Evolutionary conservation across 2,888 invertebrate species (phyloP).

Genomic region (Perizoma affinitatum): DNA sequence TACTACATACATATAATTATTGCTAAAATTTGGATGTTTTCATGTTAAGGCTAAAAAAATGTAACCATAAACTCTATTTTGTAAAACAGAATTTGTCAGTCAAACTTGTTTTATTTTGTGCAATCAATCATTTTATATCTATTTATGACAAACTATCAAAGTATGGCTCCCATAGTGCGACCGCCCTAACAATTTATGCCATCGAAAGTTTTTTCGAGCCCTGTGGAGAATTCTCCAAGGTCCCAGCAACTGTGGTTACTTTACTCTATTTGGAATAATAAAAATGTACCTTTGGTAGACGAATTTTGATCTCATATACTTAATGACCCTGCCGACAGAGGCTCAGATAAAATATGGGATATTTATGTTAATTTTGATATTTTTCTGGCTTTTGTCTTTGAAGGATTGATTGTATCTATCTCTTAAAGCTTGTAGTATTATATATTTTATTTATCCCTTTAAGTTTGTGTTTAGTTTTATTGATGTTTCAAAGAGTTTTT

Average conservation of each 20-base stretch:
- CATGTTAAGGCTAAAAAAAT: no score
- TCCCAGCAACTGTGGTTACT: slow-evolving; percentile 21
- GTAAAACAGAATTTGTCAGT: no score
- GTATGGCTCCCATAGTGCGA: slow-evolving; percentile 9
- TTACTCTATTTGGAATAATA: slow-evolving; percentile 29
- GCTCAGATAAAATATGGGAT: slow-evolving; percentile 37
- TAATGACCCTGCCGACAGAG: slow-evolving; percentile 39
- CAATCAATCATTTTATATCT: no score
- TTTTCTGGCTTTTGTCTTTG: slow-evolving; percentile 29
- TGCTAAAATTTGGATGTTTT: no score
- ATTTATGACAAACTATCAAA: background rate
- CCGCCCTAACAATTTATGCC: slow-evolving; percentile 15
- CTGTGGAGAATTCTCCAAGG: slow-evolving; percentile 26
- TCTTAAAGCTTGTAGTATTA: slow-evolving; percentile 3
- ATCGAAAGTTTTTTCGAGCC: slow-evolving; percentile 26
- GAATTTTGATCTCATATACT: slow-evolving; percentile 37
- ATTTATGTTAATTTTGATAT: slow-evolving; percentile 37
- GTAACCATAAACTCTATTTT: no score
- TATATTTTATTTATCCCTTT: no score
- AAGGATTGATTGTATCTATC: slow-evolving; percentile 31
- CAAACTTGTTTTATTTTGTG: no score
- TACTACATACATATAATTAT: no score
- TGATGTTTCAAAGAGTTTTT: slow-evolving; percentile 20
- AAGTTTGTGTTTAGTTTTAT: slow-evolving; percentile 22
- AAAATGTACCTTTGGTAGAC: slow-evolving; percentile 19